These are phyloP conservation scores for Oostethus manadensis DNA, from an alignment of 2,113 vertebrate species.

Conservation along the genomic window DNA sequence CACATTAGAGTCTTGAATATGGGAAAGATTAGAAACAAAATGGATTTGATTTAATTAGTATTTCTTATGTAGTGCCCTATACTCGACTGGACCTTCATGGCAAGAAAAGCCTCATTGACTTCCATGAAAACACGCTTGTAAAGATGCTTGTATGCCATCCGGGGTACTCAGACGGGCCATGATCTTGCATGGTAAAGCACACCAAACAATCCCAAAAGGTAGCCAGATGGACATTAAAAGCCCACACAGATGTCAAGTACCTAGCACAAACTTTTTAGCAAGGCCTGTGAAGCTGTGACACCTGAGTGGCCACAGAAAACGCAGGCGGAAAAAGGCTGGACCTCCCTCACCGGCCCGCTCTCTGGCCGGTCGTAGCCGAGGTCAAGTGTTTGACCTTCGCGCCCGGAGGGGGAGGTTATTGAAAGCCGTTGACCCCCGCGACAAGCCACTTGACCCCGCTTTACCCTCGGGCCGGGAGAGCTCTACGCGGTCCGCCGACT, in stretches of 20 bases:
- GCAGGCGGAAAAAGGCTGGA: slow-evolving; percentile 48
- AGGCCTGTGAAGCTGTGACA: slow-evolving; percentile 48
- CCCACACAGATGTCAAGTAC: slow-evolving; percentile 32
- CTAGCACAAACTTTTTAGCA: slow-evolving; percentile 52
- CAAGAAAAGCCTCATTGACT: too few relatives aligned
- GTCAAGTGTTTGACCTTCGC: slow-evolving; percentile 62
- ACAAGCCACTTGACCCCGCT: slow-evolving; percentile 72
- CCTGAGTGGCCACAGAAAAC: slow-evolving; percentile 59
- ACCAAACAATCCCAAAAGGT: background rate
- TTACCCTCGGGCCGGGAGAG: slow-evolving; percentile 43
- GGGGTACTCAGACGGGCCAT: background rate
- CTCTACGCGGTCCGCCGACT: slow-evolving; percentile 39
- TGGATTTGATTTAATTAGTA: too few relatives aligned
- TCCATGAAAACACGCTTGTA: too few relatives aligned
- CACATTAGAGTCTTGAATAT: too few relatives aligned
- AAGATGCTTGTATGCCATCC: too few relatives aligned
- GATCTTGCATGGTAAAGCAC: background rate
- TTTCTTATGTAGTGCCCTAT: too few relatives aligned
- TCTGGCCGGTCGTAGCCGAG: slow-evolving; percentile 41
- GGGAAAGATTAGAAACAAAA: too few relatives aligned
- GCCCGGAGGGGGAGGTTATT: slow-evolving; percentile 39
- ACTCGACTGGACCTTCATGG: too few relatives aligned
- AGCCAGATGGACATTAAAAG: slow-evolving; percentile 3
- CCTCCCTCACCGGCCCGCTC: slow-evolving; percentile 51
- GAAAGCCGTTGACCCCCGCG: slow-evolving; percentile 56